Base-by-base conservation (phyloP, 2,888 invertebrate genomes). In the Lasioglossum zephyrum region DNA sequence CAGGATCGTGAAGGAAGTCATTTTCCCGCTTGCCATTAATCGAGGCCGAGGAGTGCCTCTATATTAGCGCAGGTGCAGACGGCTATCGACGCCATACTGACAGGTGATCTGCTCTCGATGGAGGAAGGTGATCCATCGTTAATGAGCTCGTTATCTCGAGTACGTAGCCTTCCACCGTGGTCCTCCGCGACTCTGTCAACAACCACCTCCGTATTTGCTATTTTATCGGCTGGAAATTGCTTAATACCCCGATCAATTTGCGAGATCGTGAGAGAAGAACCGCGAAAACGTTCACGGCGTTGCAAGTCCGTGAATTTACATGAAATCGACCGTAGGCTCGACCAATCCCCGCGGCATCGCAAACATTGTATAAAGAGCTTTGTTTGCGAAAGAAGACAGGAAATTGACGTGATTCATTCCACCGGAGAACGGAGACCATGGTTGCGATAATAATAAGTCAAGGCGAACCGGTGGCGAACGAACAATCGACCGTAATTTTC, bases 101-200 rank as follows among this genome's bases (percentile, higher is more conserved):
- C 89, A 89, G 88, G 88, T 89, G 91, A 91, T 91, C 87, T 82
- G 85, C 87, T 77, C 85, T 85, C 87, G 74, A 82, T 89, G 80
- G 84, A 84, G 77, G 83, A 88, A 77, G 76, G 77, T 84, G 88
- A 90, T 89, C 86, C 80, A 82, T 79, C 82, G 85, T 86, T 87
- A 89, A 86, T 87, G 82, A 85, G 74, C 87, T 89, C 87, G 87
- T 91, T 91, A 91, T 86, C 87, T 79, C 85, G 79, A 85, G 87
- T 84, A 88, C 73, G 85, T 87, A 91, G 79, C 86, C 86, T 88
- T 82, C 36, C 77, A 81, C 72, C 79, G 75, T 36, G 78, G 80
- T 82, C 78, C 11, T 72, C 53, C 75, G 31, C 72, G 79, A 63
- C 44, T 66, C 63, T 81, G 84, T 79, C 81, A 81, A 81, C 86